These are phyloP conservation scores for Drosophila obscura DNA, from an alignment of 1,140 invertebrate genomes.

Conservation along the genomic window DNA sequence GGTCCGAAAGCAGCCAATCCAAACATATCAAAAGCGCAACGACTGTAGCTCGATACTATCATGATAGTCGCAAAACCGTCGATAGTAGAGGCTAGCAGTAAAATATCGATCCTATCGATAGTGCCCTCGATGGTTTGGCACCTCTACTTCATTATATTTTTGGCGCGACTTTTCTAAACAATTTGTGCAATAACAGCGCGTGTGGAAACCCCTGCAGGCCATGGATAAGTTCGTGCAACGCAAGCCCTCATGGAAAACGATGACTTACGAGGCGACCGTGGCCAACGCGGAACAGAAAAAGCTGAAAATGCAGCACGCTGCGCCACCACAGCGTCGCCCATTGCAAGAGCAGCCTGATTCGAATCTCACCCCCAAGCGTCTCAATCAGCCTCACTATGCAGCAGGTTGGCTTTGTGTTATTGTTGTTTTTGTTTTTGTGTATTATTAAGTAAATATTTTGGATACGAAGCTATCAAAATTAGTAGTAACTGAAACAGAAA, in stretches of 20 bases:
- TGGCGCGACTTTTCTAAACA: slow-evolving; percentile 26
- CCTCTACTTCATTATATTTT: too few relatives aligned
- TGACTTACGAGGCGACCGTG: slow-evolving; percentile 40
- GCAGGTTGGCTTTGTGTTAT: slow-evolving; percentile 58
- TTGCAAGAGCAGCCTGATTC: slow-evolving; percentile 29
- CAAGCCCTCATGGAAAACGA: slow-evolving; percentile 60
- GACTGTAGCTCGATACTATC: too few relatives aligned
- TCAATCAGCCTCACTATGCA: slow-evolving; percentile 6
- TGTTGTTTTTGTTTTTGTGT: background rate
- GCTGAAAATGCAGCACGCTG: slow-evolving; percentile 2
- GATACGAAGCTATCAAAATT: slow-evolving; percentile 35
- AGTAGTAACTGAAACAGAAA: slow-evolving; percentile 1
- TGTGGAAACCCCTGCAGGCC: background rate
- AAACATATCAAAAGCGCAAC: too few relatives aligned
- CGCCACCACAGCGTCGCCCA: slow-evolving; percentile 24
- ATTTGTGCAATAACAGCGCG: slow-evolving; percentile 34
- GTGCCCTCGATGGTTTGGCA: too few relatives aligned
- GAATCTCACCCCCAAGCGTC: slow-evolving; percentile 16
- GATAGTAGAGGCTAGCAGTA: too few relatives aligned
- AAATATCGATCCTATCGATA: too few relatives aligned
- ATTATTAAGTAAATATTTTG: slow-evolving; percentile 20
- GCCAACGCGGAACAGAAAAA: slow-evolving; percentile 22
- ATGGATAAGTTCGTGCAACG: slow-evolving; percentile 66
- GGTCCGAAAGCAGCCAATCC: too few relatives aligned
- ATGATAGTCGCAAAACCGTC: too few relatives aligned